Evolutionary conservation across 2,888 invertebrate species (phyloP).

Genomic region (Drosophila engyochracea): DNA sequence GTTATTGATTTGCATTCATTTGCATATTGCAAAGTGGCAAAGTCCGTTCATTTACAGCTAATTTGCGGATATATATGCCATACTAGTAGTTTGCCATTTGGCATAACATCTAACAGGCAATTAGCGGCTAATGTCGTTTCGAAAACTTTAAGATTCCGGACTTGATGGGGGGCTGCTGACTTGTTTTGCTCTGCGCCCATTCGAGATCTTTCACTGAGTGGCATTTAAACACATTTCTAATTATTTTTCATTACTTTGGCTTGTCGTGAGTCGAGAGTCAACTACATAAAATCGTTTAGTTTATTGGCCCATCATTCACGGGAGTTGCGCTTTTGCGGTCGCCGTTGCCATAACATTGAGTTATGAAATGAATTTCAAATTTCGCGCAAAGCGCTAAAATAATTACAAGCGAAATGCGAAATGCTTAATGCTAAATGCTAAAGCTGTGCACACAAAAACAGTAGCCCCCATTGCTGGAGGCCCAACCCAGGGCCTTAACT

Average conservation of each 20-base stretch:
- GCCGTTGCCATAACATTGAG: slow-evolving; percentile 72
- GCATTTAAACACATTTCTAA: slow-evolving; percentile 70
- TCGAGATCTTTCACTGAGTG: slow-evolving; percentile 45
- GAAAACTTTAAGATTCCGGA: slow-evolving; percentile 41
- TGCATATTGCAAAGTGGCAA: slow-evolving; percentile 24
- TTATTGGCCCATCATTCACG: slow-evolving; percentile 81
- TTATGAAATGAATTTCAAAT: slow-evolving; percentile 81
- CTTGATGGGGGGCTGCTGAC: slow-evolving; percentile 9
- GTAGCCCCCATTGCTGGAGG: slow-evolving; percentile 43
- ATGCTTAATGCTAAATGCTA: slow-evolving; percentile 10
- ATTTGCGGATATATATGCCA: slow-evolving; percentile 39
- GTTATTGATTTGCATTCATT: slow-evolving; percentile 42
- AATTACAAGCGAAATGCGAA: slow-evolving; percentile 63
- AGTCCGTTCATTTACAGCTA: slow-evolving; percentile 30
- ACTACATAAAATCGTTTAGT: slow-evolving; percentile 77
- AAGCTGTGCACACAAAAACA: slow-evolving; percentile 39
- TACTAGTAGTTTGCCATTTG: slow-evolving; percentile 43
- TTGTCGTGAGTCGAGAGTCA: slow-evolving; percentile 64
- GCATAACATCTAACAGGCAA: slow-evolving; percentile 58
- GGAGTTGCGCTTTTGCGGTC: slow-evolving; percentile 73
- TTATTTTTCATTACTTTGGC: slow-evolving; percentile 76
- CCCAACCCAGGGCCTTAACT: slow-evolving; percentile 13
- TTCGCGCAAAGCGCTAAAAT: slow-evolving; percentile 77
- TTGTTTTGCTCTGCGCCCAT: slow-evolving; percentile 9
- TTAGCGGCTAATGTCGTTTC: slow-evolving; percentile 62